These are phyloP conservation scores for Andrena trimmerana DNA, from an alignment of 2,888 invertebrate genomes.

Conservation along the genomic window DNA sequence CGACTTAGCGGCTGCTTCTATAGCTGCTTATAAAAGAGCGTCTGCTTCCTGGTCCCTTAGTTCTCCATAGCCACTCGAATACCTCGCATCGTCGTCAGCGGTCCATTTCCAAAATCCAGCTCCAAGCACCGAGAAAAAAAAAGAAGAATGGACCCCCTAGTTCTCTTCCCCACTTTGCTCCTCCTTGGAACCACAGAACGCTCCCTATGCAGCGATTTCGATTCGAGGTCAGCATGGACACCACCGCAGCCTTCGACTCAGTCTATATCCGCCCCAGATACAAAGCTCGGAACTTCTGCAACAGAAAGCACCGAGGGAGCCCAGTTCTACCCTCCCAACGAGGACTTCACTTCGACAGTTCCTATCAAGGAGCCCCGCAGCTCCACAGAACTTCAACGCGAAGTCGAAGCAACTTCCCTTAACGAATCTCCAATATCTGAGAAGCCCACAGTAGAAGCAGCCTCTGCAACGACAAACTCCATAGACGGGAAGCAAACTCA, in stretches of 20 bases:
- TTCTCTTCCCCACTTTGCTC: conserved; percentile 14
- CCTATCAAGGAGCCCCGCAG: background rate
- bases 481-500: background rate
- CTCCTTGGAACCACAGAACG: background rate
- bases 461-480: background rate
- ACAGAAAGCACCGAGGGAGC: background rate
- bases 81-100: background rate
- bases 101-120: background rate
- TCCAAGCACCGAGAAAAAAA: background rate
- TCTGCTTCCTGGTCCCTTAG: conserved; percentile 42
- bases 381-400: background rate
- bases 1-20: conserved; percentile 52
- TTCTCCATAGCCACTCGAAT: conserved; percentile 26
- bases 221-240: background rate
- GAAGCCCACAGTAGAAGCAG: no score
- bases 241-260: background rate
- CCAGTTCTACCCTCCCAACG: background rate
- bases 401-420: background rate
- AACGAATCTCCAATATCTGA: background rate
- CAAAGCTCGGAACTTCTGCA: no score
- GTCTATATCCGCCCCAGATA: background rate
- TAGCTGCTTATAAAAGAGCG: conserved; percentile 62
- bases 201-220: background rate
- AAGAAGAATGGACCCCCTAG: background rate
- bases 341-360: background rate